Evolutionary conservation across 2,888 invertebrate species (phyloP).

Genomic region (Cremastinae sp.): DNA sequence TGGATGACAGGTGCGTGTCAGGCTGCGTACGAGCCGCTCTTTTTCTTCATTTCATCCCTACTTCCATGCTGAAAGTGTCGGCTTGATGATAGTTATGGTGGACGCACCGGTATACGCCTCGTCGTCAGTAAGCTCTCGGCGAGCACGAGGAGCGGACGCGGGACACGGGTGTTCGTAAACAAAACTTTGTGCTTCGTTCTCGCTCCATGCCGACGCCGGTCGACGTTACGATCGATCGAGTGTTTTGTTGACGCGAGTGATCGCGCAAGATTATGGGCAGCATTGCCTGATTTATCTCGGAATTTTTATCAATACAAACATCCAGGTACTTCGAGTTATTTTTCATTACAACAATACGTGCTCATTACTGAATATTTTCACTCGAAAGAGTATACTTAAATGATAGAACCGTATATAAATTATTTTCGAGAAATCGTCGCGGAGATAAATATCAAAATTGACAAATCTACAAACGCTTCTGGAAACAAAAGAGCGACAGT

Average conservation of each 20-base stretch:
- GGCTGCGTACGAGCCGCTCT: conserved; percentile 16
- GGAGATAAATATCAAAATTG: too few species aligned
- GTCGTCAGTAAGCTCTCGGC: conserved; percentile 77
- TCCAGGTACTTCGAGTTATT: conserved; percentile 32
- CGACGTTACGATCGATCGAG: conserved; percentile 36
- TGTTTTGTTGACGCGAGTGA: conserved; percentile 50
- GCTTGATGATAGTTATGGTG: conserved; percentile 68
- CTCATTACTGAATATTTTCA: too few species aligned
- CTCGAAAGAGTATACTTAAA: too few species aligned
- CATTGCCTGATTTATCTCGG: conserved; percentile 44
- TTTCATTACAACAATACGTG: too few species aligned
- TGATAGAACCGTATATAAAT: too few species aligned
- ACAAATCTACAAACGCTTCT: conserved; percentile 2
- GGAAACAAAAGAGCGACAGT: conserved; percentile 19
- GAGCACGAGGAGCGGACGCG: conserved; percentile 68
- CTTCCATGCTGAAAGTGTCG: conserved; percentile 69
- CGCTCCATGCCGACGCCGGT: conserved; percentile 28
- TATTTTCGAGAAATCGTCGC: too few species aligned
- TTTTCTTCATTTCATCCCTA: conserved; percentile 59
- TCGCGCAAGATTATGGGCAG: conserved; percentile 40
- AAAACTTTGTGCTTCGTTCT: conserved; percentile 8
- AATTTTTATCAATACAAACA: conserved; percentile 45
- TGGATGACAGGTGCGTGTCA: conserved; percentile 6
- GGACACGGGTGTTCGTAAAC: conserved; percentile 39
- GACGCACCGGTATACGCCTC: conserved; percentile 68